Evolutionary conservation across 2,888 invertebrate genomes (phyloP).

Genomic region (Dusona sp.): DNA sequence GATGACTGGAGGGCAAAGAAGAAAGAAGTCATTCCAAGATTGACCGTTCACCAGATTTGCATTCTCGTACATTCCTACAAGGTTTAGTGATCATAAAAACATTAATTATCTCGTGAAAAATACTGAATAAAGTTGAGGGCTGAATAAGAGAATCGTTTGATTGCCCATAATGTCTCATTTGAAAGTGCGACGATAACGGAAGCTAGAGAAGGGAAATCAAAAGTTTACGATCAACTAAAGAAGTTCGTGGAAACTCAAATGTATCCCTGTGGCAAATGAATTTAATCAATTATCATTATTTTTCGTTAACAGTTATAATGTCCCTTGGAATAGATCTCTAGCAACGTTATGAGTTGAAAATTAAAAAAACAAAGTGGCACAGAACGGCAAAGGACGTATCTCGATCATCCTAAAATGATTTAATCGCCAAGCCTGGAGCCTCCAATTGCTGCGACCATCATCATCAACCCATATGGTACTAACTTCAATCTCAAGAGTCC

Average conservation of each 20-base stretch:
- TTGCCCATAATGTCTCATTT: constrained; percentile 11
- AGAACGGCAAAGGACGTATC: neutral
- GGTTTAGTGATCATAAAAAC: constrained; percentile 5
- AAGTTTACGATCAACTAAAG: neutral
- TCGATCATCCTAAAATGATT: constrained; percentile 9
- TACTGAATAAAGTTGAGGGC: neutral
- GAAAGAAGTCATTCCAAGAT: neutral
- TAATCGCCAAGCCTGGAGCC: constrained; percentile 1
- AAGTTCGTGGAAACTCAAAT: neutral
- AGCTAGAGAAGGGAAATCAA: neutral
- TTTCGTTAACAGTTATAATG: neutral
- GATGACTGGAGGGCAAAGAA: neutral
- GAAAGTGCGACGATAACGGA: neutral
- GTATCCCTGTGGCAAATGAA: neutral
- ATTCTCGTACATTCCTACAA: neutral
- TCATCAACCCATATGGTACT: neutral
- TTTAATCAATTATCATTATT: constrained; percentile 23
- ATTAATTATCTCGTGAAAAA: constrained; percentile 7
- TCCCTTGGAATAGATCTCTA: neutral
- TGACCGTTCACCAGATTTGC: constrained; percentile 6
- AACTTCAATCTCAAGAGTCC: neutral
- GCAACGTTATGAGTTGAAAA: neutral
- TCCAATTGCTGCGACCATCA: neutral
- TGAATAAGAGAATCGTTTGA: neutral
- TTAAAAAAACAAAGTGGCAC: neutral